Evolutionary conservation across 1,140 invertebrate species (phyloP), one percentile per base, ranked within the genome.

Genomic region (Ceratoteleas bidentatus): DNA sequence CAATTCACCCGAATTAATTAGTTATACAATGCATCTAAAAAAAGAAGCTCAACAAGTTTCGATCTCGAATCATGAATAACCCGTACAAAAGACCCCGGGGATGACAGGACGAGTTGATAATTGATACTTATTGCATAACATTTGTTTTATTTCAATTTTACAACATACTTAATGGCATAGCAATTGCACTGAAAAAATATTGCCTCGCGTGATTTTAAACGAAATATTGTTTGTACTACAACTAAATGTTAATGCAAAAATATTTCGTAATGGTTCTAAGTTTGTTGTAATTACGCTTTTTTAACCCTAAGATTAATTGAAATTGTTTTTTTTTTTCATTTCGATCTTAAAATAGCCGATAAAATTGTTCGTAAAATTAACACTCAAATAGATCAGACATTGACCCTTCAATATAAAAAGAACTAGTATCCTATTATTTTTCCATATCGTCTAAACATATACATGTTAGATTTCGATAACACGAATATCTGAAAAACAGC

Each of bases 21-120:
- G 62, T 34, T 40, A 40, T 70, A 16, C 34, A 40, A 11, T 11
- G 5, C 14, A 14, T 24, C 14, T 2, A 62, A 49, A 64, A 73
- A 68, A 64, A 56, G 69, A 73, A 73, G 40, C 49, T 58, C 32
- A 43, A 36, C 50, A 45, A 73, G 57, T 72, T 64, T 64, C 24
- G 32, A 54, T 53, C 57, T 5, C 8, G 32, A 64, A 38, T 60
- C 52, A 40, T 73, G 40, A 62, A 43, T 64, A 60, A 56, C 45
- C 13, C 33, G 13, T 53, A 49, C 36, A 54, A 50, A 61, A 45
- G 43, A 34, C 33, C 34, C 34, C 32, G 60, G 6, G 16, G 36
- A 53, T 53, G n/a, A 10, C 0, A 40, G 15, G 43, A 58, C 36
- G 14, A 50, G 13, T 16, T 14, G 38, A 43, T 58, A 16, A 58